Evolutionary conservation across 2,797 vertebrate genomes (phyloP).

Genomic region (Ceryle rudis): DNA sequence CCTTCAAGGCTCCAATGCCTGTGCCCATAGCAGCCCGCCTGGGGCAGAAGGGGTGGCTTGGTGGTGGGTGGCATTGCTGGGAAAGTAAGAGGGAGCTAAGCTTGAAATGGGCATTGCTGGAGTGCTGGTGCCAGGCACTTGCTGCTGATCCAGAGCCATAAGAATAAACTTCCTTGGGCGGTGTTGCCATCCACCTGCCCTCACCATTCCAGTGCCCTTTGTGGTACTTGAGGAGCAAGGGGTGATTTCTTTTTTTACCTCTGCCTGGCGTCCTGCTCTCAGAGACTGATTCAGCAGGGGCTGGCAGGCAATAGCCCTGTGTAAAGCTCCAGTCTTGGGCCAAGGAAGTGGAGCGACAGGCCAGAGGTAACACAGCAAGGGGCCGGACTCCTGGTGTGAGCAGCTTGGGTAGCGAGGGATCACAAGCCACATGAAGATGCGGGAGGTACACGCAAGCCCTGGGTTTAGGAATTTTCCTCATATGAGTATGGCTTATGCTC

Average conservation of each 20-base stretch:
- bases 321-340: neutral
- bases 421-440: neutral
- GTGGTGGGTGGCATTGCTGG: neutral
- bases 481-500: neutral
- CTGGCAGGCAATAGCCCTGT: fast-evolving
- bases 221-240: fast-evolving
- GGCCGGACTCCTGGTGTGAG: fast-evolving
- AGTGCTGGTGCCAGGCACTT: neutral
- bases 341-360: neutral
- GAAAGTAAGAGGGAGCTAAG: neutral
- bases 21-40: fast-evolving
- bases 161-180: neutral
- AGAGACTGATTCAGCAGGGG: neutral
- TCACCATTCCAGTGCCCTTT: fast-evolving
- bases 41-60: neutral
- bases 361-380: neutral
- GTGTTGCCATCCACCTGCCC: neutral
- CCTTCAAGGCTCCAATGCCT: fast-evolving
- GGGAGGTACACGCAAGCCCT: neutral
- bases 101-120: neutral
- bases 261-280: neutral
- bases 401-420: neutral
- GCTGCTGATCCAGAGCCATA: neutral
- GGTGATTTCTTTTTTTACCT: neutral
- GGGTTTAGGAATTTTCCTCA: neutral